Evolutionary conservation across 2,113 vertebrate species (phyloP).

Genomic region (Chloropsis cyanopogon): DNA sequence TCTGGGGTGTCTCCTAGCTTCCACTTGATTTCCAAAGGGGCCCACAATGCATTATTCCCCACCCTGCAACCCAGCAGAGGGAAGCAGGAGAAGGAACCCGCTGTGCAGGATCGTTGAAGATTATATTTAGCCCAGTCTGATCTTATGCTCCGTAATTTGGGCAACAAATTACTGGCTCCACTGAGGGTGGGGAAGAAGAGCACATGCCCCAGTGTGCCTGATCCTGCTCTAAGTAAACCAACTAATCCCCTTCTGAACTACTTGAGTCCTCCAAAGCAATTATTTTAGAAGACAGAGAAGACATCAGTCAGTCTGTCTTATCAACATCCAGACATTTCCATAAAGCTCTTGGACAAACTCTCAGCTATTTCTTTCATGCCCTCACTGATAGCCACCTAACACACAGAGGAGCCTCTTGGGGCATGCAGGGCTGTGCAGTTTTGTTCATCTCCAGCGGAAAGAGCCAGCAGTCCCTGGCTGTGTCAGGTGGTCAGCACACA

Average conservation of each 20-base stretch:
- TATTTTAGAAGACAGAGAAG: background rate
- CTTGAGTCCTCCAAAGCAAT: background rate
- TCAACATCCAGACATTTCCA: background rate
- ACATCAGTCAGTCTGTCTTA: background rate
- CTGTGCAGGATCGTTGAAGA: background rate
- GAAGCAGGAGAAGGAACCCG: background rate
- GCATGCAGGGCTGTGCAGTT: rapidly evolving
- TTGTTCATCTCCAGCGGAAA: background rate
- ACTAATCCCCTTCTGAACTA: background rate
- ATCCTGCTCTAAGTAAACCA: background rate
- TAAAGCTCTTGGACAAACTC: background rate
- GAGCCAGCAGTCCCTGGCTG: background rate
- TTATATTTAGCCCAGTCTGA: background rate
- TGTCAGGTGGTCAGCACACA: rapidly evolving
- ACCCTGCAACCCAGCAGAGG: background rate
- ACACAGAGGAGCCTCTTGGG: background rate
- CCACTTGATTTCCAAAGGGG: background rate
- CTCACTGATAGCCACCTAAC: background rate
- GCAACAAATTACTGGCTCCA: background rate
- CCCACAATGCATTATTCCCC: background rate
- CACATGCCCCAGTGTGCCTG: background rate
- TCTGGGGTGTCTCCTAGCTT: background rate
- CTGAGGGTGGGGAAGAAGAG: background rate
- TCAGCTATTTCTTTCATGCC: background rate
- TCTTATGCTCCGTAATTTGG: background rate